Evolutionary conservation across 2,113 vertebrate species (phyloP).

Genomic region (Melanostigma gelatinosum): DNA sequence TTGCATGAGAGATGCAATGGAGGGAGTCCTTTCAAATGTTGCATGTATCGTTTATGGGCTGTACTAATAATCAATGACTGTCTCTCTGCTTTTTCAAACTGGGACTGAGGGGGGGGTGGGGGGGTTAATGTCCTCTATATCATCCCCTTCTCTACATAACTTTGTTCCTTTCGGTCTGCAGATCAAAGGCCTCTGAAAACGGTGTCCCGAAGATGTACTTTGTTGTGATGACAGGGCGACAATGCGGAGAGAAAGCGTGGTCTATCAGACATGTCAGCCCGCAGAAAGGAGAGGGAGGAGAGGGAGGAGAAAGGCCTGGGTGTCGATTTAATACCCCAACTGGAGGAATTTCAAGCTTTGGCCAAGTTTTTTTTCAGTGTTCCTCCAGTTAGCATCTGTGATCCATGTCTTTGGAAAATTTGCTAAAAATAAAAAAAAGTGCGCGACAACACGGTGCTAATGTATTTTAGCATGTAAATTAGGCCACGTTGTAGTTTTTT

Average conservation of each 20-base stretch:
- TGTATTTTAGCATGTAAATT: not conserved
- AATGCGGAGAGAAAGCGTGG: slow-evolving; percentile 87
- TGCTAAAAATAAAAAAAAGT: slow-evolving; percentile 11
- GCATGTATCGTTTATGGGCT: slow-evolving; percentile 15
- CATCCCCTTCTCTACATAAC: slow-evolving; percentile 87
- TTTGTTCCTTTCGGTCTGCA: slow-evolving; percentile 91
- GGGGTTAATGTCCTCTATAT: slow-evolving; percentile 74
- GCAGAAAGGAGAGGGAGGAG: slow-evolving; percentile 79
- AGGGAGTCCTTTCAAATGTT: slow-evolving; percentile 1
- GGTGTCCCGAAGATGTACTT: slow-evolving; percentile 88
- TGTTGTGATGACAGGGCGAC: slow-evolving; percentile 90
- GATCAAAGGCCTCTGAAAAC: slow-evolving; percentile 91
- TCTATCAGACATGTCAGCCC: slow-evolving; percentile 89
- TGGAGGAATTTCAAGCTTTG: slow-evolving; percentile 69
- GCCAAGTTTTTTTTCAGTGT: slow-evolving; percentile 37
- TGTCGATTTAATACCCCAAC: slow-evolving; percentile 75
- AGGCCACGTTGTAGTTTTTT: not conserved
- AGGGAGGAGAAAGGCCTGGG: slow-evolving; percentile 67
- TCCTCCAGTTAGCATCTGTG: slow-evolving; percentile 31
- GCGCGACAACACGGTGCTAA: not conserved
- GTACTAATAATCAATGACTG: slow-evolving; percentile 62
- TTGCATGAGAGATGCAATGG: slow-evolving; percentile 2
- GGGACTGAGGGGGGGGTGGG: not conserved
- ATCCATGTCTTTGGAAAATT: slow-evolving; percentile 20
- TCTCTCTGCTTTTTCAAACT: slow-evolving; percentile 59